Conservation (phyloP, 2,797 vertebrate species). For the Apogon talboti region DNA sequence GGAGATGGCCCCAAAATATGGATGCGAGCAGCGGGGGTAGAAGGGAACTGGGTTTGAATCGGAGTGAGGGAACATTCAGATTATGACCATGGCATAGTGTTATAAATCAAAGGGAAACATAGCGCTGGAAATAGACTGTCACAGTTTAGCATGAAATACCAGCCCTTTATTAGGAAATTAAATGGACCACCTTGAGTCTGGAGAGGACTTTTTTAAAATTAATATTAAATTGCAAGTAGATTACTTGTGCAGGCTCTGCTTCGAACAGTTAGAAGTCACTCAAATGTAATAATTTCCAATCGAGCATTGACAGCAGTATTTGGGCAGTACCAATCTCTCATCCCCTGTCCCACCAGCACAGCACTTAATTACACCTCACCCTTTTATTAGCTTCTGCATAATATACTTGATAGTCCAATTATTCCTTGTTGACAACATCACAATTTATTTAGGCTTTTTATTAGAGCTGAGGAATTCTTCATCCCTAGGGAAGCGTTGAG, state of each 20-base stretch:
- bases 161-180: conserved; percentile 19
- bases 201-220: conserved; percentile 13
- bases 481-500: conserved; percentile 51
- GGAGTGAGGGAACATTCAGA: conserved; percentile 61
- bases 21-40: conserved; percentile 41
- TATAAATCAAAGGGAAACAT: conserved; percentile 72
- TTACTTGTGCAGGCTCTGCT: conserved; percentile 13
- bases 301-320: conserved; percentile 33
- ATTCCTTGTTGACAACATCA: conserved; percentile 76
- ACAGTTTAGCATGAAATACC: conserved; percentile 40
- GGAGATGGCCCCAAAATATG: conserved; percentile 72
- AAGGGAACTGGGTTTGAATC: conserved; percentile 62
- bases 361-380: conserved; percentile 74
- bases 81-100: conserved; percentile 55
- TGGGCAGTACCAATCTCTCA: conserved; percentile 48
- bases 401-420: conserved; percentile 77
- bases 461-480: conserved; percentile 61
- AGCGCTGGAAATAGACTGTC: conserved; percentile 41
- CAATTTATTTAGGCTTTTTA: conserved; percentile 76
- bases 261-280: conserved; percentile 27
- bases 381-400: conserved; percentile 74
- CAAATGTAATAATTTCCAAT: neutral
- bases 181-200: conserved; percentile 4
- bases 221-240: conserved; percentile 29
- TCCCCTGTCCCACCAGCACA: conserved; percentile 53